Evolutionary conservation across 2,797 vertebrate genomes (phyloP), one percentile per base, ranked within the genome.

Genomic region (Leptodactylus fallax): DNA sequence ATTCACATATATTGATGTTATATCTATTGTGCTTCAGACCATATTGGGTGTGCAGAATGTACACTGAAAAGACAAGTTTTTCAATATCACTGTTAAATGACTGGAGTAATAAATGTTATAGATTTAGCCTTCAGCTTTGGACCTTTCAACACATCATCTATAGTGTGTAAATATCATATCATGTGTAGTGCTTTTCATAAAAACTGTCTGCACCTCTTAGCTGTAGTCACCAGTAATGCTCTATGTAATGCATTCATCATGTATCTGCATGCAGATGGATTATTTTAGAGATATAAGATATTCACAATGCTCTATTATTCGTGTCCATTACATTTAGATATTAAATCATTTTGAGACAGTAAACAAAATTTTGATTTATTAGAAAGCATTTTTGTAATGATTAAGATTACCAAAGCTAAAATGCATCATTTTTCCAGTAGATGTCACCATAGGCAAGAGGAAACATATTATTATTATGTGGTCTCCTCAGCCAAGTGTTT

Each of bases 361-460:
- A 17, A 25, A 45, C 83, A 79, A 85, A 79, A 53, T 16, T 23
- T 16, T 56, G 17, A 45, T 79, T 79, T 86, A 67, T 67, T 79
- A 27, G 74, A 65, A 65, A 79, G 17, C 60, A 69, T 85, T 83
- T 83, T 9, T 25, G 51, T 58, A 71, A 55, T n/a, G 56, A 8
- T 63, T 85, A 12, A 78, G 19, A 77, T 25, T 13, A 51, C 27
- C 51, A 19, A 11, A 25, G 36, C 23, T n/a, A n/a, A 63, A 85
- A 25, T 21, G 16, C 36, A 16, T 53, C 27, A 12, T 55, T 88
- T 92, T 91, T 93, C 94, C 95, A 95, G 94, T 92, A 91, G 94
- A 93, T 95, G 95, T 94, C 95, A 92, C 94, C 95, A 92, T 95
- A 94, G 93, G 94, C 95, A 95, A 95, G 91, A 93, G 90, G 72